Evolutionary conservation across 30 jellyfish, hydroid and myxozoan genomes (phyloP), one percentile per base, ranked within the genome.

Genomic region (Morbakka virulenta): DNA sequence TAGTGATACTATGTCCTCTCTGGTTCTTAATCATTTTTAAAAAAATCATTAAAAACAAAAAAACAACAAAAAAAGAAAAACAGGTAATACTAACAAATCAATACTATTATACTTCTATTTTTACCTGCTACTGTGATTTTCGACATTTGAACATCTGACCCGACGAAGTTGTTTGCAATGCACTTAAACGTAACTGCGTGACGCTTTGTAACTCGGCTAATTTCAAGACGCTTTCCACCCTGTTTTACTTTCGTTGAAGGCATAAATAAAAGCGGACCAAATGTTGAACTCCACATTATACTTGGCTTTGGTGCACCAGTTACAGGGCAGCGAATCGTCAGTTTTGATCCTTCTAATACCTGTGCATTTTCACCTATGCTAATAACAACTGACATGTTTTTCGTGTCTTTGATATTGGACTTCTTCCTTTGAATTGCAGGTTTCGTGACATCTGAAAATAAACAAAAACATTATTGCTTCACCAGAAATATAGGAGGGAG

Each of bases 291-390:
- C 97, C 97, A 88, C 27, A 75, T 50, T 6, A 88, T 62, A 2
- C 70, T 47, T 12, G 87, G 89, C 35, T 76, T 52, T 9, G 97
- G 97, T 41, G 64, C 90, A 22, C 94, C 97, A 41, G 64, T 73
- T 52, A 72, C 25, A 21, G 97, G 97, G 62, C 97, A 88, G 2
- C 67, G 66, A 32, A 88, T 88, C 47, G 27, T 25, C 1, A 88
- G 51, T 13, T 67, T 83, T n/a, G 97, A 69, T 3, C 95, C 97
- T 2, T 29, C 17, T 34, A 88, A 22, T 2, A 81, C 90, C 25
- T 32, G 64, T 4, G 80, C 91, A 67, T 80, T 80, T 35, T 88
- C 66, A 35, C 97, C 97, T 3, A 88, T 76, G 4, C 87, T 80
- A 21, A 80, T 74, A 73, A n/a, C n/a, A n/a, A n/a, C n/a, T n/a